Percentiles rank a stretch among this genome's conserved stretches.
Conservation (phyloP, 2,888 invertebrate species). For the Apamea crenata region DNA sequence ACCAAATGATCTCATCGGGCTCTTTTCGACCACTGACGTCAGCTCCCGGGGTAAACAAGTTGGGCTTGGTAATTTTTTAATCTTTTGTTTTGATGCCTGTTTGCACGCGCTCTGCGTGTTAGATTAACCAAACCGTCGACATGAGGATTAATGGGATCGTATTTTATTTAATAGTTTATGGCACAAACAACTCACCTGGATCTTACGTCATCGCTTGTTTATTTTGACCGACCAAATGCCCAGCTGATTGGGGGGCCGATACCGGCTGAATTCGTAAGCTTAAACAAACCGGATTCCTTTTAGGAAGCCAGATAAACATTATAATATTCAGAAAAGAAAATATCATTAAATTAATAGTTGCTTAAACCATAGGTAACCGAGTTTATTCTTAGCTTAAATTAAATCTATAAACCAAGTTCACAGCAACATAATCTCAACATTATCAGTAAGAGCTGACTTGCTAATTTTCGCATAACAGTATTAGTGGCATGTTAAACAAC, state of each 20-base stretch:
- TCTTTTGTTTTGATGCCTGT: constrained; percentile 72
- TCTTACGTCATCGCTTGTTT: constrained; percentile 55
- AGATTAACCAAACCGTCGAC: constrained; percentile 61
- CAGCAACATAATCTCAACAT: constrained; percentile 47
- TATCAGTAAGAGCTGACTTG: constrained; percentile 54
- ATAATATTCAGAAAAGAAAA: not conserved
- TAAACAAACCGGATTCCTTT: constrained; percentile 19
- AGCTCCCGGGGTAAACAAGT: constrained; percentile 74
- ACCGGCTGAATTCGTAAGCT: constrained; percentile 12
- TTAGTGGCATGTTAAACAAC: constrained; percentile 79
- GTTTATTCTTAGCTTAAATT: constrained; percentile 31
- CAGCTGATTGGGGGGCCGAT: constrained; percentile 33
- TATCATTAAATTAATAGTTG: not conserved
- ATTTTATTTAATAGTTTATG: constrained; percentile 62
- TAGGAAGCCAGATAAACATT: not conserved
- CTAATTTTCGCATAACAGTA: constrained; percentile 80
- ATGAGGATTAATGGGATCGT: constrained; percentile 63
- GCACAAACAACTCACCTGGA: constrained; percentile 52
- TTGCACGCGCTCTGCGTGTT: constrained; percentile 61
- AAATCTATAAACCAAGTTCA: constrained; percentile 37
- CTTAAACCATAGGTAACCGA: not conserved
- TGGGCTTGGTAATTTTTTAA: constrained; percentile 74
- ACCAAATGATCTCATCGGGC: constrained; percentile 79
- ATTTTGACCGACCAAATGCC: constrained; percentile 43
- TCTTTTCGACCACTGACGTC: constrained; percentile 75